Evolutionary conservation across 2,113 vertebrate genomes (phyloP), one percentile per base, ranked within the genome.

Genomic region (Cyprinodon brontotheroides): DNA sequence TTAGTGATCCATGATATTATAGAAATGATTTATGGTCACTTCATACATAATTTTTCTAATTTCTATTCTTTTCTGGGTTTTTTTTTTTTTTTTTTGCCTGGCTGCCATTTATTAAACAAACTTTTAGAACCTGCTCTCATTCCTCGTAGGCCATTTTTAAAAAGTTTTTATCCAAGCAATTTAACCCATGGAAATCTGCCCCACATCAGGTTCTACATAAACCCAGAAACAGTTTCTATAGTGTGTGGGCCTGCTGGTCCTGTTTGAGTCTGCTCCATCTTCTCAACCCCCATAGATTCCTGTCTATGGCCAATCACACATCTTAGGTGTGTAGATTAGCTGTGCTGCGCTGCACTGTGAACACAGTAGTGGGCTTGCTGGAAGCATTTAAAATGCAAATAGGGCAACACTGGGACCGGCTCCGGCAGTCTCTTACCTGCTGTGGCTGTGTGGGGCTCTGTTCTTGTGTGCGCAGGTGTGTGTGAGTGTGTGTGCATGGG

Each of bases 351-450:
- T 90, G 81, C 82, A 86, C 86, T 85, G 88, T 84, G 89, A 87
- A 90, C 89, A 92, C 89, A 91, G 87, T 87, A 83, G 92, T 87
- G 85, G 90, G 87, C 89, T 80, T 84, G 74, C 77, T 84, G 70
- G 61, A 73, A 86, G 85, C 80, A 88, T 93, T 95, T 93, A 91
- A 94, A 93, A 96, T 97, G 96, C 93, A 95, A 97, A 97, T 96
- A 89, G 66, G 70, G 77, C 73, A 50, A 88, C 79, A 76, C 82
- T 86, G 89, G 85, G 87, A 79, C 41, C 50, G 95, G 95, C 96
- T 95, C 95, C 91, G 90, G 93, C 81, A 80, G 94, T 95, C 96
- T 96, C 90, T 91, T 94, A 90, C 95, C 94, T 89, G 87, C 92
- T 82, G 68, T 82, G 88, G 65, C 86, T 77, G 70, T 83, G 71